Evolutionary conservation across 2,113 vertebrate genomes (phyloP).

Genomic region (Aythya baeri): DNA sequence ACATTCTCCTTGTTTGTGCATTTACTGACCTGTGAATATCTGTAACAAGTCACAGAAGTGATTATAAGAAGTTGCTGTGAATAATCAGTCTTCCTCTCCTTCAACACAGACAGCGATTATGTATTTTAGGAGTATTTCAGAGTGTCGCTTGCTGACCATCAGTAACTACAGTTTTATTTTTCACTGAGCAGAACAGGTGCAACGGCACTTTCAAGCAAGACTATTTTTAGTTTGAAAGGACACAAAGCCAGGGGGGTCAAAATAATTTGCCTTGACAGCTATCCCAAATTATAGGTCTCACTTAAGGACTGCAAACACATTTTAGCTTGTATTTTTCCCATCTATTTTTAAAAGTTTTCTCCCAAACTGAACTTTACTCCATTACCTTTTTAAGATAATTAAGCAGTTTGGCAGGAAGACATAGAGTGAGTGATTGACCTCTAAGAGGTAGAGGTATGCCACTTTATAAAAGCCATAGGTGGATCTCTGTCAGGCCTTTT

Average conservation of each 20-base stretch:
- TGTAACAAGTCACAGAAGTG: neutral
- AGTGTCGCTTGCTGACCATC: neutral
- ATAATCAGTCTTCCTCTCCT: neutral
- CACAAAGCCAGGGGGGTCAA: neutral
- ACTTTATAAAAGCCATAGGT: neutral
- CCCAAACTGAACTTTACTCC: neutral
- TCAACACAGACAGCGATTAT: neutral
- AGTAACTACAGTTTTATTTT: neutral
- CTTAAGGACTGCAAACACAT: neutral
- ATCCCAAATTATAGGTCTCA: neutral
- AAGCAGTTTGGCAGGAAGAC: neutral
- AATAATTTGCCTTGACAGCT: neutral
- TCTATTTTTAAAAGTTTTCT: neutral
- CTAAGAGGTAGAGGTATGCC: neutral
- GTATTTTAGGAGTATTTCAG: neutral
- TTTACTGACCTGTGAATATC: neutral
- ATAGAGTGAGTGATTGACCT: neutral
- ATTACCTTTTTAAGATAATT: neutral
- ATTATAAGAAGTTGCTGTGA: neutral
- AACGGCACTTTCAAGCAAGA: neutral
- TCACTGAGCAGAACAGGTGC: neutral
- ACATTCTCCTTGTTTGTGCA: neutral
- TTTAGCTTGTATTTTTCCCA: neutral
- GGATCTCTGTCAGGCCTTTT: neutral
- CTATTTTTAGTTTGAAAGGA: neutral